Evolutionary conservation across 2,888 invertebrate genomes (phyloP).

Genomic region (Mythimna pallens): DNA sequence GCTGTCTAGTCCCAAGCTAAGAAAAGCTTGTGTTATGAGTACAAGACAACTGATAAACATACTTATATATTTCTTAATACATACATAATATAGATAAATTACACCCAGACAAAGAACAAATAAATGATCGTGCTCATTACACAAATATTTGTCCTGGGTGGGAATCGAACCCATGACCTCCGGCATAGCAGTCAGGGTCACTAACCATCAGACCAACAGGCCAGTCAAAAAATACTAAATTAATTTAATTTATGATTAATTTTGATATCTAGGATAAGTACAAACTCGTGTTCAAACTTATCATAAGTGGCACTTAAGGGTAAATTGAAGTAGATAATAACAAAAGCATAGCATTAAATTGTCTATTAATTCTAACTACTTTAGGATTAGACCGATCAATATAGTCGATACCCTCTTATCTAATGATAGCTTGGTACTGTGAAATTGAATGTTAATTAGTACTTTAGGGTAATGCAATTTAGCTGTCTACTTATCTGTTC

Average conservation of each 20-base stretch:
- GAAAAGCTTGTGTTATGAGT: too few relatives aligned
- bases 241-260: conserved; percentile 36
- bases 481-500: conserved; percentile 21
- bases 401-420: conserved; percentile 51
- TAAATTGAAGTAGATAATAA: conserved; percentile 55
- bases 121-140: too few relatives aligned
- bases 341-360: conserved; percentile 57
- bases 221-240: conserved; percentile 34
- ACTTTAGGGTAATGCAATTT: conserved; percentile 29
- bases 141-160: too few relatives aligned
- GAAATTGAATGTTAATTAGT: conserved; percentile 58
- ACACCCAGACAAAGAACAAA: too few relatives aligned
- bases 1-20: too few relatives aligned
- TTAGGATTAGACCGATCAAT: conserved; percentile 54
- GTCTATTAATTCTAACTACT: conserved; percentile 54
- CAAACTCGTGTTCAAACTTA: conserved; percentile 33
- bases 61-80: too few relatives aligned
- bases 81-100: too few relatives aligned
- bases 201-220: too few relatives aligned
- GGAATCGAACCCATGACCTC: too few relatives aligned
- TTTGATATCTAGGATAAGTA: conserved; percentile 37
- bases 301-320: conserved; percentile 51
- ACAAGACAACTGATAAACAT: too few relatives aligned
- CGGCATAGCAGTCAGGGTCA: too few relatives aligned
- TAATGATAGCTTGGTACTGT: conserved; percentile 51